Percentiles rank a stretch among this genome's conserved stretches.
Conservation (phyloP, 2,888 invertebrate genomes). For the Caradrina kadenii region DNA sequence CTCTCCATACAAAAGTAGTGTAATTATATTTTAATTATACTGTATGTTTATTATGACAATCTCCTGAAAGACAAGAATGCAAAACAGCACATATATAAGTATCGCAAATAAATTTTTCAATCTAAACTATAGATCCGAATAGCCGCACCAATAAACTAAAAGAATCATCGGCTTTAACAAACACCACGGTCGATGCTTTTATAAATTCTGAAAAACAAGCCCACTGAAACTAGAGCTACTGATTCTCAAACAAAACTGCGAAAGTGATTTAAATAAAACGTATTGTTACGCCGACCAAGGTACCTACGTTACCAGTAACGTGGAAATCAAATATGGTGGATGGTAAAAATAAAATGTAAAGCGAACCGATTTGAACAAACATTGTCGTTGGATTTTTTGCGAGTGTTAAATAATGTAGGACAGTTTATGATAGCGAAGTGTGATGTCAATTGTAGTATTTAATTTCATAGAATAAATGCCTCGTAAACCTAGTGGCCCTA, state of each 20-base stretch:
- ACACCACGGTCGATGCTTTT: constrained; percentile 28
- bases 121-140: background rate
- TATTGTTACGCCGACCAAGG: constrained; percentile 31
- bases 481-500: too few species aligned
- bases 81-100: too few species aligned
- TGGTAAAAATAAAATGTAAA: constrained; percentile 54
- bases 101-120: too few species aligned
- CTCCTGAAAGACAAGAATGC: background rate
- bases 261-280: constrained; percentile 57
- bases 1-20: too few species aligned
- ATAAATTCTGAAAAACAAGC: constrained; percentile 44
- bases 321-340: constrained; percentile 57
- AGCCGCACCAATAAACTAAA: background rate
- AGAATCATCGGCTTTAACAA: constrained; percentile 11
- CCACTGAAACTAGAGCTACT: constrained; percentile 29
- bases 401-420: constrained; percentile 40
- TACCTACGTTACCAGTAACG: constrained; percentile 52
- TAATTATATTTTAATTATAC: too few species aligned
- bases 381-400: constrained; percentile 51
- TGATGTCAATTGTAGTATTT: background rate
- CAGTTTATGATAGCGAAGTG: constrained; percentile 26
- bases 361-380: constrained; percentile 56
- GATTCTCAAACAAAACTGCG: constrained; percentile 50
- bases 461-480: constrained; percentile 1
- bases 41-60: too few species aligned